phyloP scores from a whole-genome alignment of 2,888 invertebrate genomes.

The Eudemis profundana region DNA sequence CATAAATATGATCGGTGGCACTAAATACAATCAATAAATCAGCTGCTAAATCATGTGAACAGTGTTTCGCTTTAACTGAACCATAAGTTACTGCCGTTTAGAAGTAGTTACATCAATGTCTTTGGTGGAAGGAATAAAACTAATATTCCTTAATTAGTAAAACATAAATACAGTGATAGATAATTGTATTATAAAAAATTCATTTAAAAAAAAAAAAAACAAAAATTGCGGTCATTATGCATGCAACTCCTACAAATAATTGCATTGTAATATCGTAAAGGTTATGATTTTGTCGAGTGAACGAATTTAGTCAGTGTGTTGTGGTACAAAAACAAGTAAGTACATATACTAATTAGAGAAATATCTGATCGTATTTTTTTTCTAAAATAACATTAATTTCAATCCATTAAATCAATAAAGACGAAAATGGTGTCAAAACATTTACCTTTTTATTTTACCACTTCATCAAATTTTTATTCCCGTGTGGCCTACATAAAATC shows the following conservation, averaged over 20 bases:
- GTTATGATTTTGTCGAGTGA: background rate
- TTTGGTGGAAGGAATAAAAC: slow-evolving; percentile 25
- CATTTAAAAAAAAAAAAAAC: background rate
- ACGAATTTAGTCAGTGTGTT: background rate
- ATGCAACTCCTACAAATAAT: too few relatives aligned
- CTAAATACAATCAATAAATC: too few relatives aligned
- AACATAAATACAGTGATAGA: slow-evolving; percentile 15
- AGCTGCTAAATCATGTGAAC: background rate
- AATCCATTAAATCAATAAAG: background rate
- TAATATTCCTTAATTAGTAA: slow-evolving; percentile 24
- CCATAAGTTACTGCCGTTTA: slow-evolving; percentile 28
- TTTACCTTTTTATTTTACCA: background rate
- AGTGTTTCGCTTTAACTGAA: slow-evolving; percentile 3
- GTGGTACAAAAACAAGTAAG: background rate
- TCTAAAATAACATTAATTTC: too few relatives aligned
- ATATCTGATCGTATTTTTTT: too few relatives aligned
- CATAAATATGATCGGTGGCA: too few relatives aligned
- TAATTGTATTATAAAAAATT: background rate
- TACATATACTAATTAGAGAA: too few relatives aligned
- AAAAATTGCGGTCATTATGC: too few relatives aligned
- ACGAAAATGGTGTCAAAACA: background rate
- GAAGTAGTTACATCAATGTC: slow-evolving; percentile 10
- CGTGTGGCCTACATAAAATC: background rate
- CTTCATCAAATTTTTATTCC: background rate
- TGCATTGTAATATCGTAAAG: background rate